Evolutionary conservation across 2,888 invertebrate genomes (phyloP).

Genomic region (Beris morrisii): DNA sequence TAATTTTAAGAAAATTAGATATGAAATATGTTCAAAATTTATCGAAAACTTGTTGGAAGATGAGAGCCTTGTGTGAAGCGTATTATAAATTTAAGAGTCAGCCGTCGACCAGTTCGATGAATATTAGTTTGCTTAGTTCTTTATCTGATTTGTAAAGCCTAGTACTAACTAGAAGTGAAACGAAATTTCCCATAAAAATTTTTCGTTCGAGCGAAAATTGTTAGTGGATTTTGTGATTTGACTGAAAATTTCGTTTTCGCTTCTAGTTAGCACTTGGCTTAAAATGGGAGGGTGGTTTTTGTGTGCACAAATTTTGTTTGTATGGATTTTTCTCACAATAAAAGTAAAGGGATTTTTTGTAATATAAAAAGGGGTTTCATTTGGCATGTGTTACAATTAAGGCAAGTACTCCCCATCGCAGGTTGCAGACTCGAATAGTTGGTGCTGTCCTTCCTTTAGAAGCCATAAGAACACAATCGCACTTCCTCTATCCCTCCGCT

Average conservation of each 20-base stretch:
- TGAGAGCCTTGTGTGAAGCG: constrained; percentile 24
- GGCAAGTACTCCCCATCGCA: too few species aligned
- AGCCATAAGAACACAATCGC: too few species aligned
- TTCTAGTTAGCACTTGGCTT: neutral
- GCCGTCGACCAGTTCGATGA: neutral
- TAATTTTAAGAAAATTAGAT: constrained; percentile 45
- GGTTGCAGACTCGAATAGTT: too few species aligned
- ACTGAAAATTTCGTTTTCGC: neutral
- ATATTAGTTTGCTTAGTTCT: neutral
- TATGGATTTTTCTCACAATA: constrained; percentile 12
- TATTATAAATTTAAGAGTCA: constrained; percentile 16
- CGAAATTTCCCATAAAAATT: too few species aligned
- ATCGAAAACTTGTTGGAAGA: constrained; percentile 32
- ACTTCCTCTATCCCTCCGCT: neutral
- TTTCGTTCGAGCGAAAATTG: neutral
- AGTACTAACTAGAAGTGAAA: too few species aligned
- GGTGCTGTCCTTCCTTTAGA: too few species aligned
- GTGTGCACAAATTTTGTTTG: neutral
- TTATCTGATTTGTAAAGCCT: neutral
- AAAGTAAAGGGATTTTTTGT: neutral
- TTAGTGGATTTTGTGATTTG: neutral
- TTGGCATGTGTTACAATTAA: neutral
- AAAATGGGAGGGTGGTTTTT: neutral
- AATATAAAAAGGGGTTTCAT: too few species aligned
- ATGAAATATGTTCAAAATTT: constrained; percentile 28